A percentile compares a stretch with the other conserved stretches of the same genome.
Evolutionary conservation across 1,140 invertebrate species (phyloP).

Genomic region (Nasonia vitripennis): DNA sequence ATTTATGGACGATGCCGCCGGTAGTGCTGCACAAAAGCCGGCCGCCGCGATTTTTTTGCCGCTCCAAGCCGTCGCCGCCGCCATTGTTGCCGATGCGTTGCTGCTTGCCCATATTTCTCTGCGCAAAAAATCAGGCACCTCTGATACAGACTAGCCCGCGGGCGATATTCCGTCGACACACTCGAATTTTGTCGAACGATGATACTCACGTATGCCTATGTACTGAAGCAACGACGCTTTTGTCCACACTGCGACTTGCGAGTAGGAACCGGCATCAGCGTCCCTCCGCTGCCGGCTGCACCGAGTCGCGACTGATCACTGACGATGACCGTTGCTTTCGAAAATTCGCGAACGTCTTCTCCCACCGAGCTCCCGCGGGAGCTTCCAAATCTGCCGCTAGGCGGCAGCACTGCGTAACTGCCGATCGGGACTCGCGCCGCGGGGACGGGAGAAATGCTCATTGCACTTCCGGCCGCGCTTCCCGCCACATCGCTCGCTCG

Average conservation of each 20-base stretch:
- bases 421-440: neutral
- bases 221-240: neutral
- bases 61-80: neutral
- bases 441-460: neutral
- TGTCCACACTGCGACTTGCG: neutral
- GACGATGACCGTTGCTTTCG: neutral
- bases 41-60: constrained; percentile 17
- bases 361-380: neutral
- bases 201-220: neutral
- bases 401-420: neutral
- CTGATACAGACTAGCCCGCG: neutral
- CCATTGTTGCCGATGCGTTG: neutral
- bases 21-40: constrained; percentile 10
- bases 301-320: neutral
- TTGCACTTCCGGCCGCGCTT: neutral
- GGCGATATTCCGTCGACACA: neutral
- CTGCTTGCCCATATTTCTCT: neutral
- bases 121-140: neutral
- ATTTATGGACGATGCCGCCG: constrained; percentile 38
- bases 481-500: too few relatives aligned
- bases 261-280: too few relatives aligned
- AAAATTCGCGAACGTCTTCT: neutral
- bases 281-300: neutral
- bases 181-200: neutral
- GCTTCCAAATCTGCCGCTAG: neutral